phyloP scores from a whole-genome alignment of 2,888 invertebrate genomes.

The Agonopterix arenella region DNA sequence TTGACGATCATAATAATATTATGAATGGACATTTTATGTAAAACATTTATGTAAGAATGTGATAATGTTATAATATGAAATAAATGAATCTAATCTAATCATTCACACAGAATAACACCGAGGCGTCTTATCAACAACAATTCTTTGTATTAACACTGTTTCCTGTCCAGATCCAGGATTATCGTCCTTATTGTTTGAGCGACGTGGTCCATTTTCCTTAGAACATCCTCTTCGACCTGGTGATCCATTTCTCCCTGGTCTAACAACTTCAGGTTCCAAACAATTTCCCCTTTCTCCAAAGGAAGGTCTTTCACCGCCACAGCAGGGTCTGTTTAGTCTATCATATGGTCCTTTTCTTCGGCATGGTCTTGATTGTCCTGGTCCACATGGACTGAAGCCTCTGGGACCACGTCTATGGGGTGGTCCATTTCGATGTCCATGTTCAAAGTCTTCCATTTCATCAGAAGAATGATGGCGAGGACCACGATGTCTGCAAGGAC shows the following conservation, averaged over 20 bases:
- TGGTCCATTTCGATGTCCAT: background rate
- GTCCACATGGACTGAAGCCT: background rate
- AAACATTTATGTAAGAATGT: no score
- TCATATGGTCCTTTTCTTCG: conserved; percentile 5
- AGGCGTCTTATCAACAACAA: conserved; percentile 21
- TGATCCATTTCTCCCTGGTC: background rate
- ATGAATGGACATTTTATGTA: no score
- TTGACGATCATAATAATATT: no score
- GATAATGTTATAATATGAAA: no score
- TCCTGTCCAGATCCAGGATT: conserved; percentile 3
- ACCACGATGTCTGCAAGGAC: conserved; percentile 1
- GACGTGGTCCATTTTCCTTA: conserved; percentile 9
- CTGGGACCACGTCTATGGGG: no score
- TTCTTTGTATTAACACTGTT: conserved; percentile 19
- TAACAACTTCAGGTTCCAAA: background rate
- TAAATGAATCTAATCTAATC: no score
- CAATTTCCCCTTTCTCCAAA: background rate
- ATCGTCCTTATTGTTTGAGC: conserved; percentile 17
- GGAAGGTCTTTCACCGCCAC: background rate
- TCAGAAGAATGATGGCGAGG: background rate
- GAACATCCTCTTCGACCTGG: background rate
- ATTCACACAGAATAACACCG: conserved; percentile 21
- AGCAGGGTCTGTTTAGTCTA: background rate
- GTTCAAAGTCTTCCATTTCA: background rate
- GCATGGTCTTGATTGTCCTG: background rate